Evolutionary conservation across 2,113 vertebrate species (phyloP), one percentile per base, ranked within the genome.

Genomic region (Anarrhichthys ocellatus): DNA sequence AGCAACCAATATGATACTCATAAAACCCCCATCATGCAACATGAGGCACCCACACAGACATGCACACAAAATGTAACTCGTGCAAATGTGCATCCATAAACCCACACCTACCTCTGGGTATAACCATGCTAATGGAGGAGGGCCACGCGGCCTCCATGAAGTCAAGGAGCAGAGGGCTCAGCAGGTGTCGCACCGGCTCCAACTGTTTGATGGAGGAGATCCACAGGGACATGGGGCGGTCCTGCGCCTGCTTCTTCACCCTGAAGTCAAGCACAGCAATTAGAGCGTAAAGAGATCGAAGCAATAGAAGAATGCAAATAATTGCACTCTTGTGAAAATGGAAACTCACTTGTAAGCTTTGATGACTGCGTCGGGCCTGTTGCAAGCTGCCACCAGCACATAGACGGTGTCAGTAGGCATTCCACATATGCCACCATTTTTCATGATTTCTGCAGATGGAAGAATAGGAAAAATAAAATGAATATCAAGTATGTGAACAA

Each of bases 351-450:
- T 94, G 92, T 96, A 97, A 68, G 96, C 97, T 79, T 96, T 97
- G 83, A 97, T 89, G 22, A 98, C 96, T 0, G 96, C 97, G 1
- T 96, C 95, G 0, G 96, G 97, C 22, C 96, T 94, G 85, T 93
- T 96, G 87, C 96, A 98, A 61, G 97, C 96, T 20, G 97, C 97
- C 70, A 97, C 97, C 20, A 98, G 95, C 81, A 97, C 96, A 5
- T 98, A 98, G 69, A 97, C 97, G 0, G 97, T 98, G 83, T 98
- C 97, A 0, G 97, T 97, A 22, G 97, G 97, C 92, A 97, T 95
- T 73, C 96, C 96, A 24, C 96, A 97, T 40, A 94, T 95, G 22
- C 97, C 97, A 0, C 96, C 96, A 0, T 91, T 96, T 94, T 95
- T 97, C 96, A 98, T 96, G 85, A 98, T 97, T 71, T 97, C 97